Conservation (phyloP, 2,113 vertebrate genomes). For the Mobula hypostoma region DNA sequence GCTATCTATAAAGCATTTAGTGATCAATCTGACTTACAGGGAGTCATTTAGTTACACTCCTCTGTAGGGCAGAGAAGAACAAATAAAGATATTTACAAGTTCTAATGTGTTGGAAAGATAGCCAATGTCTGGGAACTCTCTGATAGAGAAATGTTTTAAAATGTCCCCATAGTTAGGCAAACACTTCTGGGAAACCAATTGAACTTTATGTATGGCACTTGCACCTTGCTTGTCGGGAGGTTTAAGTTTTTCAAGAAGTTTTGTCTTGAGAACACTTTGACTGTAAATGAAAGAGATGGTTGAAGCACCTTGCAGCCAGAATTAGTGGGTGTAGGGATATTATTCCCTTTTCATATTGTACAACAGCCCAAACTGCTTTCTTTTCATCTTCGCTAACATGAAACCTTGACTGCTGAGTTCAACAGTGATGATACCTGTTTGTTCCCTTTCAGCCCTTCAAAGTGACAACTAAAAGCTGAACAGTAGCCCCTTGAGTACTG, state of each 20-base stretch:
- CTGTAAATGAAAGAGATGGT: conserved; percentile 64
- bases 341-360: conserved; percentile 64
- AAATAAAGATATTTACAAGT: neutral
- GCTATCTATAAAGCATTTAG: no score
- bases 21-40: neutral
- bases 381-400: conserved; percentile 85
- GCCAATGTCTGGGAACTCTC: neutral
- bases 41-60: neutral
- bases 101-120: neutral
- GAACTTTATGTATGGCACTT: conserved; percentile 72
- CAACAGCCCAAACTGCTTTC: conserved; percentile 61
- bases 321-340: conserved; percentile 69
- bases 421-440: conserved; percentile 64
- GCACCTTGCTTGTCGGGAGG: conserved; percentile 63
- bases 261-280: conserved; percentile 49
- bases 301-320: conserved; percentile 54
- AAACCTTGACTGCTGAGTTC: conserved; percentile 70
- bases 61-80: neutral
- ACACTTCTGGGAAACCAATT: conserved; percentile 47
- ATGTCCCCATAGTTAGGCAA: conserved; percentile 49
- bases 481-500: conserved; percentile 50
- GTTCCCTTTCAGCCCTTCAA: conserved; percentile 89
- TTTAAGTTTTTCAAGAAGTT: conserved; percentile 42
- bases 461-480: conserved; percentile 82
- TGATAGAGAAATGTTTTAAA: conserved; percentile 41